These are phyloP conservation scores for Conopomorpha cramerella DNA, from an alignment of 1,140 invertebrate genomes.

Conservation along the genomic window DNA sequence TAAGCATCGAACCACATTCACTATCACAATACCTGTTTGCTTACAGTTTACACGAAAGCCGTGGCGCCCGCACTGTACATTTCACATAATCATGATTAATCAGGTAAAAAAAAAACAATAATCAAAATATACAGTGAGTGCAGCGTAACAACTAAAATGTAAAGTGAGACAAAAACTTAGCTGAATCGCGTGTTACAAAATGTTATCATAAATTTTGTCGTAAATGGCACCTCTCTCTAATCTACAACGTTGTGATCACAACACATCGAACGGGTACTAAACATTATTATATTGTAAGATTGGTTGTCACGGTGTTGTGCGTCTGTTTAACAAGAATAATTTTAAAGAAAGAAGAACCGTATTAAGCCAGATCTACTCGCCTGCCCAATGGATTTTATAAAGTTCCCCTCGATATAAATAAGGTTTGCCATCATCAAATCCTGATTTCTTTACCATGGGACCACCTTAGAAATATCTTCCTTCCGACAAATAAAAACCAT, in stretches of 20 bases:
- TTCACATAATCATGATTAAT: no score
- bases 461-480: no score
- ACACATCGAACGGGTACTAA: slow-evolving; percentile 17
- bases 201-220: slow-evolving; percentile 24
- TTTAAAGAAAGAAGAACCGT: no score
- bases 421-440: no score
- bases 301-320: no score
- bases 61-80: slow-evolving; percentile 14
- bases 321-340: no score
- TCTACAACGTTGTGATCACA: slow-evolving; percentile 25
- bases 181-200: slow-evolving; percentile 20
- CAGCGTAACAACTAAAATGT: slow-evolving; percentile 13
- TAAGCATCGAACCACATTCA: slow-evolving; percentile 44
- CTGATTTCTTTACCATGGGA: no score
- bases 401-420: no score
- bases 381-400: no score
- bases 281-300: slow-evolving; percentile 5
- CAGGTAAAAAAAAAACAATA: no score
- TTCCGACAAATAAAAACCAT: no score
- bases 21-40: slow-evolving; percentile 44
- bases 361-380: no score
- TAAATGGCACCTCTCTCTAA: slow-evolving; percentile 47
- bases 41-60: slow-evolving; percentile 20
- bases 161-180: slow-evolving; percentile 11
- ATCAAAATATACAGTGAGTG: not conserved